A percentile compares a stretch with the other conserved stretches of the same genome.
phyloP scores from a whole-genome alignment of 2,888 invertebrate species.

The Dolichopus griseipennis region DNA sequence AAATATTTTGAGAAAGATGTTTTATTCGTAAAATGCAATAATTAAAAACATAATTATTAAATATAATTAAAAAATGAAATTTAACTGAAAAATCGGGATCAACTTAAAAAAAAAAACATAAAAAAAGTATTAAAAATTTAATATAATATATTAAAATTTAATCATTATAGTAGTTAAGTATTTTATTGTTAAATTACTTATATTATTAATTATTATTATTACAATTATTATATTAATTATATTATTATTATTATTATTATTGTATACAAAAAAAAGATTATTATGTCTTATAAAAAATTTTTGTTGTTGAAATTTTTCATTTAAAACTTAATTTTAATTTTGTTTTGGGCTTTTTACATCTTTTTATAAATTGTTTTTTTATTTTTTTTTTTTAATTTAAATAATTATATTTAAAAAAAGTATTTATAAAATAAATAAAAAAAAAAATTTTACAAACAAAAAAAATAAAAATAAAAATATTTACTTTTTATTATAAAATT shows the following conservation, averaged over 20 bases:
- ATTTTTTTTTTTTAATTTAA: too few relatives aligned
- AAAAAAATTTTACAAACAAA: neutral
- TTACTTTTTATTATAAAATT: neutral
- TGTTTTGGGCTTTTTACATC: too few relatives aligned
- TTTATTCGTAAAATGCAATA: conserved; percentile 6
- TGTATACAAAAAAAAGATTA: neutral
- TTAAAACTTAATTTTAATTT: too few relatives aligned
- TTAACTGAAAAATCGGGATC: conserved; percentile 6
- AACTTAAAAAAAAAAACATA: neutral
- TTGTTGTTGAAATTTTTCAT: too few relatives aligned
- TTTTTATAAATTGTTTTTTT: too few relatives aligned
- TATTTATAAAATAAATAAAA: neutral
- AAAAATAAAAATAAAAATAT: too few relatives aligned
- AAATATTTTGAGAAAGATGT: neutral
- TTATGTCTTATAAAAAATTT: neutral
- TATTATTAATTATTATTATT: conserved; percentile 5
- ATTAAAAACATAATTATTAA: neutral
- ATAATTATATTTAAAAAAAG: too few relatives aligned
- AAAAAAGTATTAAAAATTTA: conserved; percentile 4
- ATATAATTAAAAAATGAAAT: conserved; percentile 6
- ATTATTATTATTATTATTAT: neutral
- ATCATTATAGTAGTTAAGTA: neutral
- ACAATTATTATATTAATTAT: neutral
- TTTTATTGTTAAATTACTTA: conserved; percentile 3
- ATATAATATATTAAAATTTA: neutral